These are phyloP conservation scores for Pyrochroa serraticornis DNA, from an alignment of 2,888 invertebrate genomes.

Conservation along the genomic window DNA sequence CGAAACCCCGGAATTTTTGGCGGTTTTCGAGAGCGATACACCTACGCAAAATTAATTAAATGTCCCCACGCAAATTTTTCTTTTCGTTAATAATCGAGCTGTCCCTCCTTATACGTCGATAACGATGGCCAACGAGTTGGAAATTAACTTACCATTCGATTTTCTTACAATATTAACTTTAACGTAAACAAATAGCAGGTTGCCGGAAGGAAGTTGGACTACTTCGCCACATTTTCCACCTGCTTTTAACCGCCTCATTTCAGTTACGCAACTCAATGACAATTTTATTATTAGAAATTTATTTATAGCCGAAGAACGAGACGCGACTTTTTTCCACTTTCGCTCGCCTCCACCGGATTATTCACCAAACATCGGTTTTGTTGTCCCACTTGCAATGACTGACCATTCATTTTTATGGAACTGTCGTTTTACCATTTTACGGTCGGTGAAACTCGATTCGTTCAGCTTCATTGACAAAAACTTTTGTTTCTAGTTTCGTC, in stretches of 20 bases:
- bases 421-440: too few species aligned
- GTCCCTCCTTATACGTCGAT: not conserved
- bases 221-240: too few species aligned
- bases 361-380: too few species aligned
- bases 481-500: too few species aligned
- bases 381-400: too few species aligned
- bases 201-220: too few species aligned
- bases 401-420: too few species aligned
- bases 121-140: not conserved
- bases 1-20: not conserved
- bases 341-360: not conserved
- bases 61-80: not conserved
- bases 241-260: too few species aligned
- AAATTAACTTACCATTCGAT: not conserved
- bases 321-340: not conserved
- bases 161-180: not conserved
- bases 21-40: conserved; percentile 2
- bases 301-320: not conserved
- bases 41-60: not conserved
- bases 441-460: too few species aligned
- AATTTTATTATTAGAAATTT: not conserved
- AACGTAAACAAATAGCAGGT: not conserved
- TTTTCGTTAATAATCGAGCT: not conserved
- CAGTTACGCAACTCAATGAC: not conserved
- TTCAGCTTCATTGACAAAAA: too few species aligned